phyloP scores from a whole-genome alignment of 2,113 vertebrate genomes.

The Microtus oregoni region DNA sequence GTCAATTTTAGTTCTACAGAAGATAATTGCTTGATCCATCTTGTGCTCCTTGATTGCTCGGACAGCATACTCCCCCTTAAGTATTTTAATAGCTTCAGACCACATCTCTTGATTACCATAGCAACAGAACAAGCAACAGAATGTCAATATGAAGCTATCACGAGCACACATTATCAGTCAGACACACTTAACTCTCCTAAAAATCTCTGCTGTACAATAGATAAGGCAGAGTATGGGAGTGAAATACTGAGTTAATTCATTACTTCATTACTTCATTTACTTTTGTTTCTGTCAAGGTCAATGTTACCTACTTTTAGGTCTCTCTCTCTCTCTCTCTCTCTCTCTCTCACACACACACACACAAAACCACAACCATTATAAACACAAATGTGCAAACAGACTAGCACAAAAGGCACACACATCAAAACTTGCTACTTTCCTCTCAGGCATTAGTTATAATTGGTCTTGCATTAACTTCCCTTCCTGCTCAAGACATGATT shows the following conservation, averaged over 20 bases:
- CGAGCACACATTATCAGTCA: neutral
- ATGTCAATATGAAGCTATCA: constrained; percentile 48
- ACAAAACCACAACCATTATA: constrained; percentile 89
- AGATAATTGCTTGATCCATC: constrained; percentile 99
- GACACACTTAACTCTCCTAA: neutral
- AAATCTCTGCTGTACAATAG: neutral
- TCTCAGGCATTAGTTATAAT: neutral
- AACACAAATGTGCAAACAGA: neutral
- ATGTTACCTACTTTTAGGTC: neutral
- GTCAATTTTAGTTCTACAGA: constrained; percentile 99
- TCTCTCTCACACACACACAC: neutral
- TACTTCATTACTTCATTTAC: neutral
- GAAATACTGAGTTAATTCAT: neutral
- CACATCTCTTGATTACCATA: constrained; percentile 92
- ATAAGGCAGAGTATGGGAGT: neutral
- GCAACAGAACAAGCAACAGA: constrained; percentile 21
- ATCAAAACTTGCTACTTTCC: neutral
- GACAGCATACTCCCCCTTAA: constrained; percentile 96
- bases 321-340: neutral
- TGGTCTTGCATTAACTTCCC: neutral
- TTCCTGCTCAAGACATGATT: constrained; percentile 32
- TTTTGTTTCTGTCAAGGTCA: constrained; percentile 12
- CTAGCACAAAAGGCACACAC: neutral
- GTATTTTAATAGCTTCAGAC: constrained; percentile 97
- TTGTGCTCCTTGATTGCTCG: constrained; percentile 98